These are phyloP conservation scores for Leptopterna dolabrata DNA, from an alignment of 2,888 invertebrate genomes.

Conservation along the genomic window DNA sequence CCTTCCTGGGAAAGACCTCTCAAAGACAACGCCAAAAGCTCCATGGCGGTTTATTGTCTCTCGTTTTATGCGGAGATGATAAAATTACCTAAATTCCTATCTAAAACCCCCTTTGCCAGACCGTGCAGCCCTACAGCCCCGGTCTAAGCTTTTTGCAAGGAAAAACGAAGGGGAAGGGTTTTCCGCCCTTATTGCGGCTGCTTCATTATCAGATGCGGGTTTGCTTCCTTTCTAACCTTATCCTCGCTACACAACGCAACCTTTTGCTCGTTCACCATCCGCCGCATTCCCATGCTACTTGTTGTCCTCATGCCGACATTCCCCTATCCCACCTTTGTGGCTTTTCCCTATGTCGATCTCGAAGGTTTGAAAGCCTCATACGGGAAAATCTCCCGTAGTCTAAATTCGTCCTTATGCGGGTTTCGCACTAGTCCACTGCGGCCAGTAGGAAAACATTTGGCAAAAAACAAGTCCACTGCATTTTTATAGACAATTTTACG, in stretches of 20 bases:
- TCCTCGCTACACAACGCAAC: slow-evolving; percentile 1
- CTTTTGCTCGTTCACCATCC: not conserved
- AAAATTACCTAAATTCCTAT: slow-evolving; percentile 44
- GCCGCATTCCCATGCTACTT: not conserved
- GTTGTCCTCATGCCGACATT: not conserved
- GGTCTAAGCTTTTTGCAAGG: not conserved
- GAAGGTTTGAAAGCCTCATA: not conserved
- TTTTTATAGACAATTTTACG: too few species aligned
- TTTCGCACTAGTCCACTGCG: too few species aligned
- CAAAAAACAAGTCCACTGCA: too few species aligned
- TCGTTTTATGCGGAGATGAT: slow-evolving; percentile 42
- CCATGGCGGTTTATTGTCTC: slow-evolving; percentile 46
- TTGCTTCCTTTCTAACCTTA: slow-evolving; percentile 4
- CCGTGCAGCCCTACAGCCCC: not conserved
- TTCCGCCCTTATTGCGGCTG: slow-evolving; percentile 37
- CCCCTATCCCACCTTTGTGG: not conserved
- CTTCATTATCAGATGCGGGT: slow-evolving; percentile 47
- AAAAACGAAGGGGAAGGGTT: not conserved
- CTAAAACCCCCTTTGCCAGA: not conserved
- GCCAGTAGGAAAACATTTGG: too few species aligned
- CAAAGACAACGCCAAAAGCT: not conserved
- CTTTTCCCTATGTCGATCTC: not conserved
- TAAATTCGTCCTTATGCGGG: too few species aligned
- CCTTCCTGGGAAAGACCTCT: not conserved
- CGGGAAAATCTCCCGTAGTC: not conserved